Base-by-base conservation (phyloP, 2,113 vertebrate genomes). In the Hippopotamus amphibius region DNA sequence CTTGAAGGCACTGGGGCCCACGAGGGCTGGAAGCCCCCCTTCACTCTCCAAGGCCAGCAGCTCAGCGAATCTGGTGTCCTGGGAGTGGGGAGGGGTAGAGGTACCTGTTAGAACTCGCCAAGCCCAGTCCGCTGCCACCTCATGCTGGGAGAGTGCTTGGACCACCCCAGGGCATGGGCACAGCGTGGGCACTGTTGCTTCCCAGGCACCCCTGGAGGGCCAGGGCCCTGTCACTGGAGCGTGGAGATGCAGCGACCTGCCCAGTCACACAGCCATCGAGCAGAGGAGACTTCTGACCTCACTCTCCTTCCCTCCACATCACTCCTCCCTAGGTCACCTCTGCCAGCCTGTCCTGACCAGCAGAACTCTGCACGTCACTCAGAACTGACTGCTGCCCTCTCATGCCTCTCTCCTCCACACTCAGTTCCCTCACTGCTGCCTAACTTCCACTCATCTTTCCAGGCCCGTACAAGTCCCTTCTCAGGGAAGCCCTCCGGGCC, bases 1-100 rank as follows among this genome's bases (percentile, higher is more conserved):
- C 99, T 99, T 99, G 98, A 99, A 99, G 98, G 99, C 99, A 99
- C 99, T 99, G 98, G 99, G 99, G 84, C 99, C 99, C 86, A 99
- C 99, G 97, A 99, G 99, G 98, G 99, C 99, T 0, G 99, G 99
- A 93, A 99, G 99, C 55, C 99, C 99, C 97, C 98, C 99, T 98
- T 99, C 99, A 26, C 99, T 99, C 97, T 99, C 98, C 9, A 99
- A 98, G 93, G 99, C 99, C 98, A 99, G 96, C 97, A 99, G 97
- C 77, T 99, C 98, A 0, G 98, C 97, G 95, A 98, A 99, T 93
- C 99, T 99, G 0, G 99, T 99, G 98, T 99, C 99, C 99, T 99
- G 95, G 66, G 30, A 37, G 4, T 2, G 61, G 16, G 84, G 57
- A 37, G 66, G 0, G 50, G 59, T 63, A 19, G 30, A 89, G 48